Conservation (phyloP, 2,113 vertebrate species). For the Ariopsis seemanni region DNA sequence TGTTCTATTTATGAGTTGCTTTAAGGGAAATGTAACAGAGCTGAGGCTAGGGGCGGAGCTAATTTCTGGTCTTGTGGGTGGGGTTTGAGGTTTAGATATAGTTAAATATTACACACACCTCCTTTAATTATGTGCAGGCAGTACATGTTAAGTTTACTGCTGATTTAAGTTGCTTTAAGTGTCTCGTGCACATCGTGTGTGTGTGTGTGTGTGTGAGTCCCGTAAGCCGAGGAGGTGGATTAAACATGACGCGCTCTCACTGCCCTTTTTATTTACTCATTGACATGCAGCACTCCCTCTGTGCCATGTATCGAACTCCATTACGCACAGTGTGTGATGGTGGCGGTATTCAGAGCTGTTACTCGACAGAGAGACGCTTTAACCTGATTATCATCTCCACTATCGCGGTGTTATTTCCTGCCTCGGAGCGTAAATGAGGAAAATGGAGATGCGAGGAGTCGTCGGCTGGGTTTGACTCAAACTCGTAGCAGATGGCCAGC, state of each 20-base stretch:
- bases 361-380: neutral
- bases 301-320: conserved; percentile 34
- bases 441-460: neutral
- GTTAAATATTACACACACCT: neutral
- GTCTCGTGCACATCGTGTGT: neutral
- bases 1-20: neutral
- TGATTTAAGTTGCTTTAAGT: neutral
- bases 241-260: conserved; percentile 49
- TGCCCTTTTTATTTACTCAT: conserved; percentile 60
- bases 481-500: neutral
- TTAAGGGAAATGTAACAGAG: neutral
- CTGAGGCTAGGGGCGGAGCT: neutral
- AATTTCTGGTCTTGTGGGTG: neutral
- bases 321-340: neutral
- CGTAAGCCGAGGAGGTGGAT: conserved; percentile 55
- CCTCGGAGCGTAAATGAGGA: neutral
- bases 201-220: neutral
- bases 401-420: neutral
- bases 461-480: neutral
- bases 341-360: neutral
- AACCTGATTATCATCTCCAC: conserved; percentile 16
- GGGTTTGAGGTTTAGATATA: too few species aligned
- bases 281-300: conserved; percentile 60
- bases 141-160: neutral
- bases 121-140: neutral